Percentiles rank a stretch among this genome's conserved stretches.
phyloP scores from a whole-genome alignment of 2,113 vertebrate genomes.

The Pygoscelis adeliae region DNA sequence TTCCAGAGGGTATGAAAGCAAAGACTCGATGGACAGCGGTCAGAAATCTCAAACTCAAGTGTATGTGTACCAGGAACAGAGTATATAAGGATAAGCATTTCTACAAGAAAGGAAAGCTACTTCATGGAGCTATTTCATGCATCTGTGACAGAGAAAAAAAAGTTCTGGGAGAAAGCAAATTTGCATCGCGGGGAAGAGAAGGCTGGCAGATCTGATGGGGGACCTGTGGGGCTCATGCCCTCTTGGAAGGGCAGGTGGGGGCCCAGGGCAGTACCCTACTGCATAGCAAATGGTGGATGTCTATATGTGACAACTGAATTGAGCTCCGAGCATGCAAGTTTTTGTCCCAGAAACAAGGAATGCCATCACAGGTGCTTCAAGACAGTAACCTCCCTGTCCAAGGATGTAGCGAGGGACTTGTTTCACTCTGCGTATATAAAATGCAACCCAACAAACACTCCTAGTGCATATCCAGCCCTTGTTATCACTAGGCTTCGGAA shows the following conservation, averaged over 20 bases:
- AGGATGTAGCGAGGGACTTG: background rate
- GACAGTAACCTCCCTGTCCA: background rate
- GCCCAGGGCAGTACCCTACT: background rate
- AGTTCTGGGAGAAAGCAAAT: background rate
- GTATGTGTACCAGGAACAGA: background rate
- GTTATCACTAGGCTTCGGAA: background rate
- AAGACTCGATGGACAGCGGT: background rate
- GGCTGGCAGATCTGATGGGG: background rate
- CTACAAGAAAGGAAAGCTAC: background rate
- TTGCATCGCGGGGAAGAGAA: background rate
- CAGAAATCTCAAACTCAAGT: background rate
- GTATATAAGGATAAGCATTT: background rate
- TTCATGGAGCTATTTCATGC: background rate
- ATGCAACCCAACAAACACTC: background rate
- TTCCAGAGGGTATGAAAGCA: background rate
- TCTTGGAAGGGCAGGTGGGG: background rate
- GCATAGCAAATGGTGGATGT: background rate
- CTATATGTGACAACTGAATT: background rate
- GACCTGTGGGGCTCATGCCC: background rate
- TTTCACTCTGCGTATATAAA: background rate
- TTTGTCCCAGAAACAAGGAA: background rate
- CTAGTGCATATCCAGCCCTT: background rate
- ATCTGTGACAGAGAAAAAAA: background rate
- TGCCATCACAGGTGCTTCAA: fast-evolving
- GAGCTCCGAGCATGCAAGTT: background rate